Base-by-base conservation (phyloP, 1,140 invertebrate genomes). In the Arion vulgaris region DNA sequence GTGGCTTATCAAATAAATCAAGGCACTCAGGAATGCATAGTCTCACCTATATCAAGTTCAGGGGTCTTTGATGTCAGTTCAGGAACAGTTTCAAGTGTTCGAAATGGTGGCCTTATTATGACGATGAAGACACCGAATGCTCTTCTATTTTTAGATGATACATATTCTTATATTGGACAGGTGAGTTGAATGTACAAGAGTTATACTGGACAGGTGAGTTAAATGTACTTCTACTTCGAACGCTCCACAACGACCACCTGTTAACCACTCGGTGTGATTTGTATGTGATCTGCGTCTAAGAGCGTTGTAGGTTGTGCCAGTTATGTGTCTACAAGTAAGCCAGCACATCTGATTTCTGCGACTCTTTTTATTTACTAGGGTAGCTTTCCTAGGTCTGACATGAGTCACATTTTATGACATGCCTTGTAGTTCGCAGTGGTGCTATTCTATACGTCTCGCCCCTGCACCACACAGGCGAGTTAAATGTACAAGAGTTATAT, bases 1-100 rank as follows among this genome's bases (percentile, higher is more conserved):
- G 45, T 75, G 45, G 73, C 51, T 32, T 78, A 78, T 34, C 1
- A 78, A 49, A 78, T 78, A n/a, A 78, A 78, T 66, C 23, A 78
- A n/a, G 76, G 62, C 23, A 78, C 76, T 36, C 17, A 66, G 28
- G 34, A 78, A 78, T 78, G 76, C 45, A 26, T 1, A 11, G 36
- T 78, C 5, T 1, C n/a, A 45, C 53, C 76, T 11, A 57, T 78
- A 38, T 1, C 51, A 23, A 17, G n/a, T 4, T 28, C 34, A 28
- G 76, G 38, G 23, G 34, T n/a, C 15, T 78, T 78, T 45, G 76
- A 78, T 78, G 76, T 78, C 38, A 49, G 19, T 38, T 19, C 53
- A 19, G 41, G 45, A 57, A 57, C 53, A 11, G 7, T 57, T 13
- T 15, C 49, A 45, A 4, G 34, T 15, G 17, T 19, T 15, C 34